Base-by-base conservation (phyloP, 2,888 invertebrate genomes). In the Apodemia mormo region DNA sequence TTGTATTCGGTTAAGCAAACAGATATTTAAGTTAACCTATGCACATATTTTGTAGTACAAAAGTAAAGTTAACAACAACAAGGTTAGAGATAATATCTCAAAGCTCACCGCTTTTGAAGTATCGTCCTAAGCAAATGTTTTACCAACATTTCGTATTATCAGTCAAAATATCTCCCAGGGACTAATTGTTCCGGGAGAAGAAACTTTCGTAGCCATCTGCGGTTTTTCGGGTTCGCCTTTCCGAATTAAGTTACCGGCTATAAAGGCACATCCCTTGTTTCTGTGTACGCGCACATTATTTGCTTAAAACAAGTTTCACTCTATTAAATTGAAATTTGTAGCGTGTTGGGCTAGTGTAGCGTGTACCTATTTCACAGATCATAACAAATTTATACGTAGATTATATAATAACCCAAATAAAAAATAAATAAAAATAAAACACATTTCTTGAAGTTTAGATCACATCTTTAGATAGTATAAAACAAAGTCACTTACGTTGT, bases 121-220 rank as follows among this genome's bases (percentile, higher is more conserved):
- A 54, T 58, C 68, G 58, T 68, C 49, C 33, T 49, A 68, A 22
- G 64, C 49, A 64, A 49, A 64, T 49, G 49, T 68, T 52, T 64
- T 52, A 37, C 43, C 22, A 68, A 68, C 22, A 64, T 68, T 68
- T 64, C 52, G 65, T 43, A 43, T 61, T 64, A 70, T 66, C 69
- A 54, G 69, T 52, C 68, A 65, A 69, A 69, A 61, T 65, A 65
- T 78, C 79, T 77, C 81, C 79, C 78, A 76, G 79, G 81, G 86
- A 85, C 85, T 88, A 88, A 89, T 88, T 88, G 84, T 85, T 82
- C 80, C 80, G 80, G 79, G 78, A 78, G 78, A 77, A 81, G 80
- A 76, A 87, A 87, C 81, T 87, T 87, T 79, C 80, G 82, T 82
- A 84, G 84, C 84, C 83, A 81, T 89, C 84, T 87, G 87, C 74